Evolutionary conservation across 2,113 vertebrate species (phyloP).

Genomic region (Leiothrix lutea): DNA sequence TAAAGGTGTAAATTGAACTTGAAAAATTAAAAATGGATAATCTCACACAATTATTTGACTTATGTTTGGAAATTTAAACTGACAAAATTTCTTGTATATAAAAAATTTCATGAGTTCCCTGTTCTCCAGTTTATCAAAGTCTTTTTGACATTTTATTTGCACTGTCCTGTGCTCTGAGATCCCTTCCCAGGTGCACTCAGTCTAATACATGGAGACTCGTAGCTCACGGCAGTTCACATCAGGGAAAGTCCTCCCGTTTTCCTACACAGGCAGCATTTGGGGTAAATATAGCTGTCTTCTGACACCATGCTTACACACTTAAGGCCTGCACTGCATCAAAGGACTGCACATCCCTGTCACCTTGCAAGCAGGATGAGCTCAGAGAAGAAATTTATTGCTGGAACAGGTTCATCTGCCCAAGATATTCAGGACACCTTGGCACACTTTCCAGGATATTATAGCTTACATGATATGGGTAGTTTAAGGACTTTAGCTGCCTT

Average conservation of each 20-base stretch:
- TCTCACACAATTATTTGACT: background rate
- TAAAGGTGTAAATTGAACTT: background rate
- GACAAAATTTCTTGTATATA: background rate
- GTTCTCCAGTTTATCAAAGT: background rate
- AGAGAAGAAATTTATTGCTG: background rate
- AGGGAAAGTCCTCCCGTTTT: background rate
- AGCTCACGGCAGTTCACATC: background rate
- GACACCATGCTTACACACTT: background rate
- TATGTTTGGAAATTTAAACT: background rate
- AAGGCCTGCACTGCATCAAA: background rate
- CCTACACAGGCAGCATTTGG: background rate
- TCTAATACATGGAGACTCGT: fast-evolving
- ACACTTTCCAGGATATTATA: background rate
- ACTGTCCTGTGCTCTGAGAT: background rate
- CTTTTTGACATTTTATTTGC: background rate
- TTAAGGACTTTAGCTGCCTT: background rate
- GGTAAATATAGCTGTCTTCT: background rate
- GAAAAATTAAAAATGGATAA: background rate
- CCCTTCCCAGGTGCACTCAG: background rate
- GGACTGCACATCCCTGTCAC: background rate
- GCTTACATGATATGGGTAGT: background rate
- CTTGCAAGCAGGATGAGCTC: background rate
- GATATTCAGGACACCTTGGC: background rate
- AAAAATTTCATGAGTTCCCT: background rate
- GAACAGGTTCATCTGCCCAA: background rate